Conservation (phyloP, 1,140 invertebrate genomes). For the Bombus pyrosoma region DNA sequence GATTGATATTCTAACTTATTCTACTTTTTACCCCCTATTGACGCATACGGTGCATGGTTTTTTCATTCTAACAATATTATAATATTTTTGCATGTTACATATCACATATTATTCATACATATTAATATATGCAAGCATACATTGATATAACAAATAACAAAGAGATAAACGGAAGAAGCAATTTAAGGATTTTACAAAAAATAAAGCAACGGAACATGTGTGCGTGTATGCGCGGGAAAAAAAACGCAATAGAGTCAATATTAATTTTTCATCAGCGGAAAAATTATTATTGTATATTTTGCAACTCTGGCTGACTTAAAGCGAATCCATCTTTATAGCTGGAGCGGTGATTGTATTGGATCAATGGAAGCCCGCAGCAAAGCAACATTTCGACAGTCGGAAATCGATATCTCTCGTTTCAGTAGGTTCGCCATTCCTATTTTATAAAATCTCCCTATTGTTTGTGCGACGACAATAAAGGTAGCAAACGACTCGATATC, state of each 20-base stretch:
- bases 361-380: background rate
- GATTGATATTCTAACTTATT: no score
- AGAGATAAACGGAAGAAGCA: no score
- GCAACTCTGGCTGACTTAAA: background rate
- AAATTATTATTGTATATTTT: background rate
- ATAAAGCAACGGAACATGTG: no score
- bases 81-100: no score
- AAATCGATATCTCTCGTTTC: constrained; percentile 14
- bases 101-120: no score
- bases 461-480: constrained; percentile 18
- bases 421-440: background rate
- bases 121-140: no score
- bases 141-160: no score
- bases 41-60: no score
- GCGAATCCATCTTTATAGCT: background rate
- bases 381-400: background rate
- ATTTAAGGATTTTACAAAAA: no score
- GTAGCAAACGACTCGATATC: constrained; percentile 13
- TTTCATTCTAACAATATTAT: no score
- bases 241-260: background rate
- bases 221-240: no score
- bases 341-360: background rate
- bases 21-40: no score
- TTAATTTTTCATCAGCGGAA: background rate
- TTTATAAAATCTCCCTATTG: constrained; percentile 32